A percentile compares a stretch with the other conserved stretches of the same genome.
Evolutionary conservation across 2,888 invertebrate species (phyloP).

Genomic region (Brachynemurus nebulosus): DNA sequence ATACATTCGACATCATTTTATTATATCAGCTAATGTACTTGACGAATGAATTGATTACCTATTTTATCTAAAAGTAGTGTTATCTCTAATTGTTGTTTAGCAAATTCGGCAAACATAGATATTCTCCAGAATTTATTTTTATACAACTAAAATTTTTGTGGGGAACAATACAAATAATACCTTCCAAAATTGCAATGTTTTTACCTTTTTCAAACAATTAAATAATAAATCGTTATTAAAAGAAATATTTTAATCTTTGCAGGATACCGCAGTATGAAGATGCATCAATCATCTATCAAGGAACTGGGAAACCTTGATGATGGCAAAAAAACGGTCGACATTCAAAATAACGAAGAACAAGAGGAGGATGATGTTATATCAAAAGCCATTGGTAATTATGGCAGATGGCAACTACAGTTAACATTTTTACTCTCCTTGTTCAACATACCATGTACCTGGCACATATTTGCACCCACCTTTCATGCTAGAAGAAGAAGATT

Average conservation of each 20-base stretch:
- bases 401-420: conserved; percentile 61
- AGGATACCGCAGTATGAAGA: conserved; percentile 11
- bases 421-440: conserved; percentile 60
- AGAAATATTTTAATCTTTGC: not conserved
- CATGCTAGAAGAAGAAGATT: conserved; percentile 51
- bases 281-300: conserved; percentile 28
- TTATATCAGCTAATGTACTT: too few species aligned
- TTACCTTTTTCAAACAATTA: too few species aligned
- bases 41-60: too few species aligned
- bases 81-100: too few species aligned
- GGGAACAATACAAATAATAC: too few species aligned
- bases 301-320: not conserved
- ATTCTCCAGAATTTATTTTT: too few species aligned
- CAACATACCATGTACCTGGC: conserved; percentile 69
- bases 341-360: conserved; percentile 22
- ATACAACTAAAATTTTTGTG: too few species aligned
- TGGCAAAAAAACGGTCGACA: not conserved
- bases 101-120: too few species aligned
- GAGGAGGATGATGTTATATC: conserved; percentile 51
- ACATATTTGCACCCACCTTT: conserved; percentile 63
- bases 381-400: conserved; percentile 56
- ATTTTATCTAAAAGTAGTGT: too few species aligned
- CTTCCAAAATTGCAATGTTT: too few species aligned
- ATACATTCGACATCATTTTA: too few species aligned
- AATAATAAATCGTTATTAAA: too few species aligned